Conservation (phyloP, 2,113 vertebrate genomes). For the Eira barbara region DNA sequence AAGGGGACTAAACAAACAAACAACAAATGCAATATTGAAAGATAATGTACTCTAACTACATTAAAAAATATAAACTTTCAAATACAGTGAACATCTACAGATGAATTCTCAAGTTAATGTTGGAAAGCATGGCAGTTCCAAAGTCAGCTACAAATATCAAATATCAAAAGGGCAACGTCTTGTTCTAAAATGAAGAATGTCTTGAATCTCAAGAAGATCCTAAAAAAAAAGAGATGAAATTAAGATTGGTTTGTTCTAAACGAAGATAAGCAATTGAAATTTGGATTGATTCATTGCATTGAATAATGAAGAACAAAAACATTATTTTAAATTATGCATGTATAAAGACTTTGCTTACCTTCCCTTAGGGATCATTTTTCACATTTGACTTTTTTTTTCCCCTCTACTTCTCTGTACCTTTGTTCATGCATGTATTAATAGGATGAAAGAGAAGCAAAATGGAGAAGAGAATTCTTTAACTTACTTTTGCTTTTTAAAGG, state of each 20-base stretch:
- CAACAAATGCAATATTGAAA: conserved; percentile 53
- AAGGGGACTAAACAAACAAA: conserved; percentile 51
- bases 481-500: background rate
- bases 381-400: background rate
- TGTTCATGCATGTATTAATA: background rate
- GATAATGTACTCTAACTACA: conserved; percentile 51
- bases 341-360: conserved; percentile 3
- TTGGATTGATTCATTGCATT: conserved; percentile 12
- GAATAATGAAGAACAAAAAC: conserved; percentile 9
- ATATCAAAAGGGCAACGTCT: background rate
- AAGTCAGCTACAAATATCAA: conserved; percentile 40
- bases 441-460: conserved; percentile 25
- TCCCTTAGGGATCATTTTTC: conserved; percentile 11
- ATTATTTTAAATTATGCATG: background rate
- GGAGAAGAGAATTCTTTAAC: background rate
- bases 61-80: conserved; percentile 61
- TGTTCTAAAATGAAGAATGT: conserved; percentile 39
- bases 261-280: conserved; percentile 70
- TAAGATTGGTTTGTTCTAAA: conserved; percentile 34
- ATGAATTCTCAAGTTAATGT: conserved; percentile 49
- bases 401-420: background rate
- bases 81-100: conserved; percentile 60
- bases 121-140: background rate
- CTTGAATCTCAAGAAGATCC: conserved; percentile 62
- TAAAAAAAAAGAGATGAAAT: conserved; percentile 40